These are phyloP conservation scores for Chrysaora quinquecirrha DNA, from an alignment of 30 jellyfish, hydroid and myxozoan genomes.

Conservation along the genomic window DNA sequence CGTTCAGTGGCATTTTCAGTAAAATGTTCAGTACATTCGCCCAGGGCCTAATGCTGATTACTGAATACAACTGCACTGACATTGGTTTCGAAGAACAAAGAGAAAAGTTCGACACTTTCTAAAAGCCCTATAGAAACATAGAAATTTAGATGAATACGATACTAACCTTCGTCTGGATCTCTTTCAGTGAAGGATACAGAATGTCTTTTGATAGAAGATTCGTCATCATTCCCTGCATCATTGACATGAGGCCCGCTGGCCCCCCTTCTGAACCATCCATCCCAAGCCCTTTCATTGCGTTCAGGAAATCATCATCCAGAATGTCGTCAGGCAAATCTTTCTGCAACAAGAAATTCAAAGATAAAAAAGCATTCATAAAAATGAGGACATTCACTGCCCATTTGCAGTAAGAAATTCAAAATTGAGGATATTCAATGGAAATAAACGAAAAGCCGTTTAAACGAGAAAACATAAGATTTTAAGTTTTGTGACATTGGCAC, in stretches of 20 bases:
- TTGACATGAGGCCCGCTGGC: slow-evolving; percentile 71
- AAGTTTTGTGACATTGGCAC: too few relatives aligned
- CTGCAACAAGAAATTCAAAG: slow-evolving; percentile 18
- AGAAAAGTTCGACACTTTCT: too few relatives aligned
- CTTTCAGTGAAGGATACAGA: slow-evolving; percentile 80
- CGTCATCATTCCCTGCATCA: slow-evolving; percentile 96
- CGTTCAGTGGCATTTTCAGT: too few relatives aligned
- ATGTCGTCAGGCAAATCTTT: slow-evolving; percentile 44
- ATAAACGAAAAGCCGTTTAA: too few relatives aligned
- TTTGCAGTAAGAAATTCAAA: too few relatives aligned
- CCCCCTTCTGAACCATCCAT: slow-evolving; percentile 41
- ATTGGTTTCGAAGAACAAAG: not conserved
- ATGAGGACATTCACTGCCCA: too few relatives aligned
- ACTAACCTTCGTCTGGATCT: slow-evolving; percentile 73
- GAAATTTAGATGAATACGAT: not conserved
- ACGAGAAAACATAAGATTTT: too few relatives aligned
- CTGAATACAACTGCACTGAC: too few relatives aligned
- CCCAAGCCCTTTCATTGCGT: slow-evolving; percentile 66
- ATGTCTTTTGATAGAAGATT: slow-evolving; percentile 78
- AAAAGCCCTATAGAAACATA: not conserved
- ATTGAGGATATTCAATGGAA: too few relatives aligned
- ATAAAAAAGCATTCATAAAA: too few relatives aligned
- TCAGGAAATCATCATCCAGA: slow-evolving; percentile 46
- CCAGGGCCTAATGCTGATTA: not conserved
- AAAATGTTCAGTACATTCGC: too few relatives aligned